phyloP scores from a whole-genome alignment of 2,888 invertebrate genomes.

The Caenorhabditis panamensis region DNA sequence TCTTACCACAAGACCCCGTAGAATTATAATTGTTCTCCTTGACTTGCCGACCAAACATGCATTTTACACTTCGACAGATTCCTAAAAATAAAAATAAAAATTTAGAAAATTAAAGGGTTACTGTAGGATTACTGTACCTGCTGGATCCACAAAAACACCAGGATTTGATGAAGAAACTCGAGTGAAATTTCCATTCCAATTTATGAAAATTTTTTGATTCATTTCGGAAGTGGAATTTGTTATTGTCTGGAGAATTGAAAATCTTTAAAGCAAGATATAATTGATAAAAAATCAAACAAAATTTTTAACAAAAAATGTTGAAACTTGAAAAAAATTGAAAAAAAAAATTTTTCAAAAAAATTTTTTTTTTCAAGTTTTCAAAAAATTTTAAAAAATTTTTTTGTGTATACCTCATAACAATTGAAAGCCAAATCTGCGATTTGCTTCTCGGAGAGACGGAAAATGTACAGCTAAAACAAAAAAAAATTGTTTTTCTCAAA shows the following conservation, averaged over 20 bases:
- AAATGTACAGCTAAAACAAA: conserved; percentile 23
- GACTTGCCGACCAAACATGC: conserved; percentile 51
- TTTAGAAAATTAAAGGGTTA: too few relatives aligned
- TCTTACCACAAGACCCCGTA: conserved; percentile 41
- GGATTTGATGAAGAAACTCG: conserved; percentile 45
- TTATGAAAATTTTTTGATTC: conserved; percentile 1
- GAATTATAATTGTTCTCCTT: conserved; percentile 35
- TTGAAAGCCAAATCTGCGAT: conserved; percentile 53
- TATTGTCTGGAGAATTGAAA: conserved; percentile 18
- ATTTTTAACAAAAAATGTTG: not conserved
- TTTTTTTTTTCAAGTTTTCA: not conserved
- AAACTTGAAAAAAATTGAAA: not conserved
- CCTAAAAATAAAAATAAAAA: conserved; percentile 2
- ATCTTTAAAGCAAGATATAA: not conserved
- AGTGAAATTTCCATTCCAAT: conserved; percentile 52
- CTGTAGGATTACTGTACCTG: conserved; percentile 24
- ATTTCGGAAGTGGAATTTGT: not conserved
- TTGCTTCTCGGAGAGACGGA: conserved; percentile 35
- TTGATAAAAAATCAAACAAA: not conserved
- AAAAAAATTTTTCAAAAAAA: too few relatives aligned
- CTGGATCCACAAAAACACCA: conserved; percentile 54
- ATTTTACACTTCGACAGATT: conserved; percentile 52
- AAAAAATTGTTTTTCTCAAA: conserved; percentile 1
- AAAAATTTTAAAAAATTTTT: too few relatives aligned
- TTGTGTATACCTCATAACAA: conserved; percentile 24